Conservation (phyloP, 2,888 invertebrate genomes). For the Orchesella flavescens region DNA sequence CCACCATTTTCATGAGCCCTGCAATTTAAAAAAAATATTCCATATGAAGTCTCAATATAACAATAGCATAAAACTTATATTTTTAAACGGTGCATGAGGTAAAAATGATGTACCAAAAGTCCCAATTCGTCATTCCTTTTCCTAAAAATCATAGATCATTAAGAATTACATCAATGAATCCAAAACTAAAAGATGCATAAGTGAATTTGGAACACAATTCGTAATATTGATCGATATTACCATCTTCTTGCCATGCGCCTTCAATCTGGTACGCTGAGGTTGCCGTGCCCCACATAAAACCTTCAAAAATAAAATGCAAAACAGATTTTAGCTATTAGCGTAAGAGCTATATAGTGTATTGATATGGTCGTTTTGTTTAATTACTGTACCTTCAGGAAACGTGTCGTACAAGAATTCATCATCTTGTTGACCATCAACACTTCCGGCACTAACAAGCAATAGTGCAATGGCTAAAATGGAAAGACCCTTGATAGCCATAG, state of each 20-base stretch:
- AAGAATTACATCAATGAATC: neutral
- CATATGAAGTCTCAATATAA: no score
- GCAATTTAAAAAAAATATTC: no score
- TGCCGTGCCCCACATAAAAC: constrained; percentile 63
- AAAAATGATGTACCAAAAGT: constrained; percentile 72
- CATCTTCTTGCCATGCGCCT: constrained; percentile 64
- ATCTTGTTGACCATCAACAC: neutral
- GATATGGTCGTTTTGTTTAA: no score
- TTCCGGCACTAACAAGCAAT: no score
- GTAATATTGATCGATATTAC: constrained; percentile 27
- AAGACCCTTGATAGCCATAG: no score
- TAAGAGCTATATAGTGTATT: no score
- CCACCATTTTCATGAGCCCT: constrained; percentile 73
- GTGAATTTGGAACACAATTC: neutral
- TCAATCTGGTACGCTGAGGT: constrained; percentile 66
- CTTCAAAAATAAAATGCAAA: no score
- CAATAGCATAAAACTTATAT: no score
- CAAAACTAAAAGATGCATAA: no score
- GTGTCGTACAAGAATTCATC: constrained; percentile 60
- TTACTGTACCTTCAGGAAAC: constrained; percentile 61
- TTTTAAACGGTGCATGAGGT: no score
- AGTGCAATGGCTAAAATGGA: no score
- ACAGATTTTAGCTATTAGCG: no score
- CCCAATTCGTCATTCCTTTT: constrained; percentile 74
- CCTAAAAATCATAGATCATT: constrained; percentile 69